Base-by-base conservation (phyloP, 2,888 invertebrate genomes). In the Thalpophila matura region DNA sequence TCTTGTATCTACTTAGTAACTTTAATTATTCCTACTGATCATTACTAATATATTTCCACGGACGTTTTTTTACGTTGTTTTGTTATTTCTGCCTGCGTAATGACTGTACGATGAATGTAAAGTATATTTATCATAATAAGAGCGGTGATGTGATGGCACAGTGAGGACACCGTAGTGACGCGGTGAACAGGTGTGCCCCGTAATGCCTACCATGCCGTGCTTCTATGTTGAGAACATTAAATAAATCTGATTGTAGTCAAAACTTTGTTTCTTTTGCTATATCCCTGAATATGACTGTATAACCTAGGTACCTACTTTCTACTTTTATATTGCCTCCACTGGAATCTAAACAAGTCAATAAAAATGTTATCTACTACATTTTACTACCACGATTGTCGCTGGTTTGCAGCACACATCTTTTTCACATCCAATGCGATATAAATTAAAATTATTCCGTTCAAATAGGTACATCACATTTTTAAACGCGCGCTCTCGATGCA, bases 201-300 rank as follows among this genome's bases (percentile, higher is more conserved):
- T 80, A 29, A 65, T 79, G 80, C 74, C 74, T 79, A 81, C 79
- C 69, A 82, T 82, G 80, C 86, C 85, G 83, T 86, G 91, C 91
- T 90, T 91, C 87, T 89, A 89, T 89, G 89, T 91, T 90, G 89
- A 86, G 82, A 88, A 82, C 69, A 89, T 89, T 89, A 89, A 81
- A 90, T 91, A 91, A 91, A 91, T 89, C 89, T 90, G 89, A 90
- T 89, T 90, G 90, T 91, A 91, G 91, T 85, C 86, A 79, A 56
- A 33, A 18, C 7, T 3, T 16, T 43, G 46, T 67, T 47, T 60
- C 26, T 53, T 58, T 65, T 58, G 27, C 37, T 12, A 1, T n/a
- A 31, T 24, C 27, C 68, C 24, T 37, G 10, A n/a, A 26, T 35
- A 10, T 3, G 1, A 27, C 27, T 27, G 4, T 27, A 27, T 7